Evolutionary conservation across 1,140 invertebrate genomes (phyloP), one percentile per base, ranked within the genome.

Genomic region (Bombus breviceps): DNA sequence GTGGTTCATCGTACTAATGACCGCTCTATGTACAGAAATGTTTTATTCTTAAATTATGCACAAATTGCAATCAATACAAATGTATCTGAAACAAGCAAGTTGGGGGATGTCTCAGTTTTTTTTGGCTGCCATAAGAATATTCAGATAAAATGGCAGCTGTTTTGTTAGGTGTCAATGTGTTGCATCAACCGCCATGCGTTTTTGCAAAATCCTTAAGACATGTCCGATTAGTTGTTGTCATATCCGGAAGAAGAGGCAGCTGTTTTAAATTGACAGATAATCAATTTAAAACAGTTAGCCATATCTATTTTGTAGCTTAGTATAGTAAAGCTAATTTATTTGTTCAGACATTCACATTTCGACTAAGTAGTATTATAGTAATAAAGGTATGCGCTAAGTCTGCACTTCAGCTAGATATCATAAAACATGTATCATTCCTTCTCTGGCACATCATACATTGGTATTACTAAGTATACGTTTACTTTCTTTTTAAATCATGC

Each of bases 21-120:
- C 88, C 89, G 92, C 91, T 93, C 93, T 95, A 95, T 95, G 95
- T 95, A 95, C 95, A 95, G 95, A 95, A 95, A 95, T 95, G 94
- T 95, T 95, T 95, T 95, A 95, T 95, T 95, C 94, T 95, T 95
- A 95, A 95, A 95, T 95, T 95, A 95, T 95, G 95, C 95, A 95
- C 95, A 95, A 95, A 95, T 95, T 95, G 95, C 95, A 95, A 95
- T 95, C 95, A 95, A 95, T 95, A 95, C 95, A 95, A 95, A 95
- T 95, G 94, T 95, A 95, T 95, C 94, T 95, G 94, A 95, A 95
- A 95, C 95, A 95, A 95, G 95, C 95, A 95, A 95, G 94, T 95
- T 95, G 95, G 95, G 94, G 94, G 94, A 95, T 95, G 95, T 95
- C 94, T 95, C 94, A 95, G 93, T 95, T 94, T 95, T 95, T 95